A percentile compares a stretch with the other conserved stretches of the same genome.
Evolutionary conservation across 2,888 invertebrate species (phyloP).

Genomic region (Athalia rosae): DNA sequence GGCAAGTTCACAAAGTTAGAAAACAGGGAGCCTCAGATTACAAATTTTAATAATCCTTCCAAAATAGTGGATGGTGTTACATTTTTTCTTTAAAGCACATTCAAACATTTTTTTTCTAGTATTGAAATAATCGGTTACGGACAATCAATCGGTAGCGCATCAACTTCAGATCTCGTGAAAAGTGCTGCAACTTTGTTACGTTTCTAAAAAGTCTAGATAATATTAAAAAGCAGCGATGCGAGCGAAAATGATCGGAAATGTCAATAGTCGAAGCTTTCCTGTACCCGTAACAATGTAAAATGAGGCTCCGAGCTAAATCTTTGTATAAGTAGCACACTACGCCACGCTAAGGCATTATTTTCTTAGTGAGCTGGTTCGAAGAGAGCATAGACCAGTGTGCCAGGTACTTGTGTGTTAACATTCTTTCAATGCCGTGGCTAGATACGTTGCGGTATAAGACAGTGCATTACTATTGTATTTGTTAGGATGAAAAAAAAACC

Average conservation of each 20-base stretch:
- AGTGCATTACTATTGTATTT: constrained; percentile 61
- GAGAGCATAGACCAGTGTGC: constrained; percentile 70
- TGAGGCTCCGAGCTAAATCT: constrained; percentile 18
- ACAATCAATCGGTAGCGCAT: too few relatives aligned
- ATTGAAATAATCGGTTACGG: too few relatives aligned
- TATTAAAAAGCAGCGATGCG: background rate
- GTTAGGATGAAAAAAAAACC: constrained; percentile 47
- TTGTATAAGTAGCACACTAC: constrained; percentile 59
- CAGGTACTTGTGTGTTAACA: constrained; percentile 70
- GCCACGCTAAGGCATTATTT: constrained; percentile 65
- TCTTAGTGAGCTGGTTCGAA: constrained; percentile 63
- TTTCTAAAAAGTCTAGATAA: too few relatives aligned
- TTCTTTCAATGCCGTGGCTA: constrained; percentile 61
- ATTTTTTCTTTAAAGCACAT: background rate
- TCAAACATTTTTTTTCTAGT: too few relatives aligned
- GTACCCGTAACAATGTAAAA: background rate
- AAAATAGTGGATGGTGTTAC: background rate
- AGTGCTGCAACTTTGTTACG: too few relatives aligned
- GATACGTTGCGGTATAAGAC: constrained; percentile 63
- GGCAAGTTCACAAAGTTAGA: constrained; percentile 63
- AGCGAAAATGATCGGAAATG: background rate
- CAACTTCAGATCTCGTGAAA: too few relatives aligned
- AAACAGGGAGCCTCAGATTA: constrained; percentile 39
- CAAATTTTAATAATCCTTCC: background rate
- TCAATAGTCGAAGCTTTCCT: background rate